Evolutionary conservation across 2,113 vertebrate species (phyloP).

Genomic region (Lagopus muta): DNA sequence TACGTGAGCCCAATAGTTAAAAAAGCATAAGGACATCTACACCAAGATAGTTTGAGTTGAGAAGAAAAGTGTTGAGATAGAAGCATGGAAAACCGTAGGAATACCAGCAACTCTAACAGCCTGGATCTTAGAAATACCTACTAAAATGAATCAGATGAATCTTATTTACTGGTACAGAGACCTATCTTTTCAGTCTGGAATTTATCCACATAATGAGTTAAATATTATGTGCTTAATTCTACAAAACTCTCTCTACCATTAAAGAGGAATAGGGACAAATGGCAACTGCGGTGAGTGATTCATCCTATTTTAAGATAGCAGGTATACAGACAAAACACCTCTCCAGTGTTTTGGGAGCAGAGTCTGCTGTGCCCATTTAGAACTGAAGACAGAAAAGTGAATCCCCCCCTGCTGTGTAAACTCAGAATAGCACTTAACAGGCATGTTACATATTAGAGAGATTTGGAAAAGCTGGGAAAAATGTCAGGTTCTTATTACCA

Average conservation of each 20-base stretch:
- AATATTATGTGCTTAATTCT: not conserved
- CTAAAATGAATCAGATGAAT: not conserved
- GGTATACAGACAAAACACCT: not conserved
- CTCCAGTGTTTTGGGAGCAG: not conserved
- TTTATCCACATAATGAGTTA: not conserved
- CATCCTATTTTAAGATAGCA: not conserved
- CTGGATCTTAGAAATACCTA: not conserved
- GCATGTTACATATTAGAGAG: not conserved
- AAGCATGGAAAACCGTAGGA: not conserved
- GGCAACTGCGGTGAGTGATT: not conserved
- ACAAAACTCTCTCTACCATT: not conserved
- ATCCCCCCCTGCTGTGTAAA: not conserved
- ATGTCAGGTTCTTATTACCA: not conserved
- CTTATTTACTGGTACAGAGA: not conserved
- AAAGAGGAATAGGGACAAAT: not conserved
- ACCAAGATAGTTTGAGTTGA: fast-evolving
- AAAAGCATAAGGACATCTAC: not conserved
- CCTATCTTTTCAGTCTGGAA: not conserved
- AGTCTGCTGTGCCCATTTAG: not conserved
- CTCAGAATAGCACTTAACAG: not conserved
- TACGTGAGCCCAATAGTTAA: not conserved
- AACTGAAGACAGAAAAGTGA: not conserved
- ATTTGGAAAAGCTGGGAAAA: not conserved
- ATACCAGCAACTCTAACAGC: not conserved
- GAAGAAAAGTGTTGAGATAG: not conserved